Conservation (phyloP, 2,888 invertebrate genomes). For the Andricus curvator region DNA sequence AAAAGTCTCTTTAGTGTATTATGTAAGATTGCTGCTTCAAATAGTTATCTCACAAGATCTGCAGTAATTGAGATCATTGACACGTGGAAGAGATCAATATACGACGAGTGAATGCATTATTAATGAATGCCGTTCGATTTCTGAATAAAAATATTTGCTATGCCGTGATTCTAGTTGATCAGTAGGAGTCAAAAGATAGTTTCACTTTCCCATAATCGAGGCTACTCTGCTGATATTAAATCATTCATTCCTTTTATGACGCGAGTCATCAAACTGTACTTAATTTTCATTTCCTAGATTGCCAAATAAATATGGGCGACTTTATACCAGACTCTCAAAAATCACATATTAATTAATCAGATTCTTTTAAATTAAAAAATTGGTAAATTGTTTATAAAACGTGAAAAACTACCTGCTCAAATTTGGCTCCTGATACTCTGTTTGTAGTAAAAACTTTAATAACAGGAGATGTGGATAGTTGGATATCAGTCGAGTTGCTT, state of each 20-base stretch:
- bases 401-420: constrained; percentile 4
- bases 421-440: not conserved
- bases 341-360: no score
- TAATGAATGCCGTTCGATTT: not conserved
- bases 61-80: constrained; percentile 1
- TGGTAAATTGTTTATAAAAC: not conserved
- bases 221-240: not conserved
- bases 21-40: not conserved
- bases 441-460: constrained; percentile 22
- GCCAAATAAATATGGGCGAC: no score
- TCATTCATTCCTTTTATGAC: constrained; percentile 40
- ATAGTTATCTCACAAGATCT: not conserved
- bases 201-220: constrained; percentile 45
- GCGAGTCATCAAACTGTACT: not conserved
- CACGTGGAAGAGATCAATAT: not conserved
- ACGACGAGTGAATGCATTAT: not conserved
- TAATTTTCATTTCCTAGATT: not conserved
- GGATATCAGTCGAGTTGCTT: constrained; percentile 5
- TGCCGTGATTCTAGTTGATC: not conserved
- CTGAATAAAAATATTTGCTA: not conserved
- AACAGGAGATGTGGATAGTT: constrained; percentile 26
- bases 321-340: no score
- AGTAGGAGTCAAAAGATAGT: constrained; percentile 38
- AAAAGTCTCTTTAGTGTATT: not conserved
- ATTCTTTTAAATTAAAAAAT: not conserved